Percentiles rank a stretch among this genome's conserved stretches.
Evolutionary conservation across 2,113 vertebrate genomes (phyloP).

Genomic region (Hucho hucho): DNA sequence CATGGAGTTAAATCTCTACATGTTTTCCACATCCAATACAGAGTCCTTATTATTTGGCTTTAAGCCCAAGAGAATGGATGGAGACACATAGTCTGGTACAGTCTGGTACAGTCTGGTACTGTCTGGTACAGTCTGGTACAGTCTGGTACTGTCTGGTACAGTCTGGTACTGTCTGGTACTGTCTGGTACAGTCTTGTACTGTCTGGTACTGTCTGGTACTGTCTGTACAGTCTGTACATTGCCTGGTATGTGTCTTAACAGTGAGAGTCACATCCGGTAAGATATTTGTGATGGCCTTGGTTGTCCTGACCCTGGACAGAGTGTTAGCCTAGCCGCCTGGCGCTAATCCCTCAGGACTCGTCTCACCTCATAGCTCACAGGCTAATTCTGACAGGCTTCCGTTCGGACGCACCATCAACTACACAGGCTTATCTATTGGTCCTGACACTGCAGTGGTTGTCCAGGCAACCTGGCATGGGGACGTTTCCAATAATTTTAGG

Average conservation of each 20-base stretch:
- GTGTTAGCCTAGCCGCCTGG: slow-evolving; percentile 37
- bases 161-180: not conserved
- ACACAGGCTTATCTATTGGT: slow-evolving; percentile 40
- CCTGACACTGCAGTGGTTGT: slow-evolving; percentile 12
- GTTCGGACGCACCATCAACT: slow-evolving; percentile 36
- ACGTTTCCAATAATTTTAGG: too few species aligned
- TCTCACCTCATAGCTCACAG: slow-evolving; percentile 57
- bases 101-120: too few species aligned
- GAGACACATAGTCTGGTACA: too few species aligned
- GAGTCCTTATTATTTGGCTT: too few species aligned
- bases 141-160: not conserved
- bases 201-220: slow-evolving; percentile 1
- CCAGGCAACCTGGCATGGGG: not conserved
- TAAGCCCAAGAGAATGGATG: too few species aligned
- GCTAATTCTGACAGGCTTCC: slow-evolving; percentile 61
- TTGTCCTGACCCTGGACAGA: slow-evolving; percentile 51
- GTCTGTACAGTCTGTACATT: slow-evolving; percentile 14
- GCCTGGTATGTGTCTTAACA: slow-evolving; percentile 20
- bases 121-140: too few species aligned
- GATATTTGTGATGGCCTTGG: slow-evolving; percentile 23
- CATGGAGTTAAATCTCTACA: too few species aligned
- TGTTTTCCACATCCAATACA: too few species aligned
- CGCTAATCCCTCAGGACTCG: slow-evolving; percentile 65
- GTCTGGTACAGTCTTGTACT: slow-evolving; percentile 12
- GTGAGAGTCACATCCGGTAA: slow-evolving; percentile 17